Evolutionary conservation across 2,888 invertebrate genomes (phyloP), one percentile per base, ranked within the genome.

Genomic region (Tinea semifulvella): DNA sequence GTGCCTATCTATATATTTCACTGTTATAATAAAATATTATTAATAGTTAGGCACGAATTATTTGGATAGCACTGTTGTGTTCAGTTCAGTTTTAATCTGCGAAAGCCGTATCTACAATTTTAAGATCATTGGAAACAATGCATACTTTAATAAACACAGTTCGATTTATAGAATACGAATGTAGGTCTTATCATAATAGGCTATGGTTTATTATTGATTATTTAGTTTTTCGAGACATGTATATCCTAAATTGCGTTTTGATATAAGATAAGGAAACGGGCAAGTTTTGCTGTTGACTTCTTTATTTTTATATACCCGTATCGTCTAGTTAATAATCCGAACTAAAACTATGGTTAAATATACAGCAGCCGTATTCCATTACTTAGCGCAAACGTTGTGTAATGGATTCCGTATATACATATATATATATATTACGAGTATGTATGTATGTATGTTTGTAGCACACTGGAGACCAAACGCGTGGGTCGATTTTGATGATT

Each of bases 271-370:
- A 18, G 18, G 10, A 18, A 18, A 36, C 36, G 3, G 36, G 16
- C 18, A 36, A 31, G 10, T 18, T 36, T 36, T 36, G 36, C 16
- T 17, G 14, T 16, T 17, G 17, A 18, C 7, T 36, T 36, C 17
- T 36, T 31, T 31, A 31, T 36, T 36, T 36, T 36, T 18, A 36
- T 35, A 13, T 14, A 35, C 11, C 17, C 18, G 18, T 36, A 36
- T 36, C 18, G 36, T 36, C 36, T 36, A 4, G 36, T 36, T 36
- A 14, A 36, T 17, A 36, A 17, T 36, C 36, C 36, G n/a, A 36
- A 36, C 36, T 36, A 36, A 36, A 16, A 36, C 36, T 18, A 36
- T 18, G 36, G 17, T 36, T 36, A 36, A 36, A 17, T 36, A 8
- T 7, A 22, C 8, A 5, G 25, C 25, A 7, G 25, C 8, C n/a